Evolutionary conservation across 1,140 invertebrate genomes (phyloP).

Genomic region (Zaprionus ghesquierei): DNA sequence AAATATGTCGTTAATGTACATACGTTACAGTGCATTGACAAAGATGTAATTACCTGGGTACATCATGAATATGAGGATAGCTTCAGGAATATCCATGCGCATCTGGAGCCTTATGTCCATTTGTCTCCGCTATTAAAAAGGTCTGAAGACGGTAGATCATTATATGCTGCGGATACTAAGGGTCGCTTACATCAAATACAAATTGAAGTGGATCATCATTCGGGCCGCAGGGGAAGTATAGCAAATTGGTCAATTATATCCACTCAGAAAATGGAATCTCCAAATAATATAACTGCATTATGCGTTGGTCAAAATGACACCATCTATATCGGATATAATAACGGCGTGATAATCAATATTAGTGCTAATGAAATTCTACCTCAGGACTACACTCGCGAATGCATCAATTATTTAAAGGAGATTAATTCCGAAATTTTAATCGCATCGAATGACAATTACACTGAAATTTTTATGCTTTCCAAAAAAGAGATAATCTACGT

Average conservation of each 20-base stretch:
- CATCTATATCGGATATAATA: constrained; percentile 51
- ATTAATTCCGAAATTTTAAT: constrained; percentile 39
- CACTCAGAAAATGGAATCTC: constrained; percentile 24
- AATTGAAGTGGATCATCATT: background rate
- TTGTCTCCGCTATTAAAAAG: constrained; percentile 46
- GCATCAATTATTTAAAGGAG: constrained; percentile 54
- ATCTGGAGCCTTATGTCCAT: constrained; percentile 55
- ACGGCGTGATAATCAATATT: constrained; percentile 53
- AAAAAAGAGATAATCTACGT: background rate
- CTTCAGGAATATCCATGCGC: constrained; percentile 2
- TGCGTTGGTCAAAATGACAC: constrained; percentile 22
- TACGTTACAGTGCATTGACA: constrained; percentile 34
- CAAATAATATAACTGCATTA: constrained; percentile 48
- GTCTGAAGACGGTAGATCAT: constrained; percentile 13
- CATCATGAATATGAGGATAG: constrained; percentile 36
- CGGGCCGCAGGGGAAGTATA: constrained; percentile 6
- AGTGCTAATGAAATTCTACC: constrained; percentile 24
- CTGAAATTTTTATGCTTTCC: constrained; percentile 36
- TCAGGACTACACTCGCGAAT: constrained; percentile 17
- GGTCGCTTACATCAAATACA: constrained; percentile 62
- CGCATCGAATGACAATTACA: constrained; percentile 39
- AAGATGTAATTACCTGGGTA: constrained; percentile 47
- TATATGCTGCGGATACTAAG: constrained; percentile 65
- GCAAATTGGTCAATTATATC: constrained; percentile 53
- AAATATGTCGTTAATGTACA: constrained; percentile 60